Conservation (phyloP, 2,113 vertebrate genomes). For the Equus quagga region DNA sequence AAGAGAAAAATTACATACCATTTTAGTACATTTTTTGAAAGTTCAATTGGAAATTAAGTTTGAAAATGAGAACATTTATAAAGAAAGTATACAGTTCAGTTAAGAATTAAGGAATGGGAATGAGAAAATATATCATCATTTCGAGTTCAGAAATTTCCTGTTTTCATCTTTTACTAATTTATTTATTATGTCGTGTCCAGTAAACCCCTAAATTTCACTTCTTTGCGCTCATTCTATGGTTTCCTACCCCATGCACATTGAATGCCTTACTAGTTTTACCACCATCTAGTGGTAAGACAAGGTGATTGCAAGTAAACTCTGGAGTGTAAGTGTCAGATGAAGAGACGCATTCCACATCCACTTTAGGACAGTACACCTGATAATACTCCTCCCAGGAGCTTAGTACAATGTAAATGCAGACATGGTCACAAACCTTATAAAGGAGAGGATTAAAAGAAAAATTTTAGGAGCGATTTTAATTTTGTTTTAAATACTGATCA, state of each 20-base stretch:
- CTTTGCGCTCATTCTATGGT: neutral
- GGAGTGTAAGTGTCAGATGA: neutral
- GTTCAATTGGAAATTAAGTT: neutral
- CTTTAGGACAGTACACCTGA: neutral
- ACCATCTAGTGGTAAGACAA: constrained; percentile 61
- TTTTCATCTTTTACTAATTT: neutral
- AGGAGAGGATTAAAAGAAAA: neutral
- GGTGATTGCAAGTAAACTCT: neutral
- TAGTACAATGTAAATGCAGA: neutral
- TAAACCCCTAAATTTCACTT: neutral
- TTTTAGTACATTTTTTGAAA: neutral
- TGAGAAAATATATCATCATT: neutral
- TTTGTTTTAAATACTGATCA: neutral
- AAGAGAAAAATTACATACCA: neutral
- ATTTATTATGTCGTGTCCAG: neutral
- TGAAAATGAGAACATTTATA: neutral
- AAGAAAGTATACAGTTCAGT: neutral
- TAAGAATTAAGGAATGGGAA: neutral
- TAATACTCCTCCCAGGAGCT: neutral
- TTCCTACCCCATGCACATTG: neutral
- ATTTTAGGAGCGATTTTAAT: neutral
- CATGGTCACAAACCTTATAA: neutral
- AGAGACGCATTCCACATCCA: rapidly evolving
- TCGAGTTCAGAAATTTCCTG: neutral
- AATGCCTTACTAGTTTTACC: constrained; percentile 46